Conservation (phyloP, 2,797 vertebrate species). For the Vespertilio murinus region DNA sequence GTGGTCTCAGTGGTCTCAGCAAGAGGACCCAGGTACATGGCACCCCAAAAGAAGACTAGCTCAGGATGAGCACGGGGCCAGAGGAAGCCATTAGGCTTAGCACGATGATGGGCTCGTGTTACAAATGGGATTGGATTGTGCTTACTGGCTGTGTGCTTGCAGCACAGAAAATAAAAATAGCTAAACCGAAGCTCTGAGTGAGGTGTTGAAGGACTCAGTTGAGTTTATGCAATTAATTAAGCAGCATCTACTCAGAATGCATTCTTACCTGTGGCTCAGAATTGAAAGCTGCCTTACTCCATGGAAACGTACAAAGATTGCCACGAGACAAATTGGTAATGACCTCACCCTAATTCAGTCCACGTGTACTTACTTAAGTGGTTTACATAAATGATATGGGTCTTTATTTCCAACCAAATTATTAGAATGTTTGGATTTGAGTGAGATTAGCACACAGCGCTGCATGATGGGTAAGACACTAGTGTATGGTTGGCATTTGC, state of each 20-base stretch:
- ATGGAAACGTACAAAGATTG: not conserved
- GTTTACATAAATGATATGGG: not conserved
- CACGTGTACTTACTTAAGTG: not conserved
- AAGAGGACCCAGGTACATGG: not conserved
- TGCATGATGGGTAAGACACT: not conserved
- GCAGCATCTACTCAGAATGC: not conserved
- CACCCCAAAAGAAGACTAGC: no score
- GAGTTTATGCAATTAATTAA: not conserved
- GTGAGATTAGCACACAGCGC: not conserved
- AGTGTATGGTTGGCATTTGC: not conserved
- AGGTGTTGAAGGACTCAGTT: not conserved
- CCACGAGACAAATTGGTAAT: conserved; percentile 22
- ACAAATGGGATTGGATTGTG: not conserved
- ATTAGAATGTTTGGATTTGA: not conserved
- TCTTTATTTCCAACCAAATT: not conserved
- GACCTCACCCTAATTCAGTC: conserved; percentile 34
- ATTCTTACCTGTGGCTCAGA: not conserved
- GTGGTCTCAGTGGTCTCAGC: not conserved
- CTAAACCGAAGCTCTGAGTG: not conserved
- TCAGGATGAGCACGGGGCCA: not conserved
- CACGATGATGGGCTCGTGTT: rapidly evolving
- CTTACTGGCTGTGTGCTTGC: not conserved
- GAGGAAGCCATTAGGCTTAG: not conserved
- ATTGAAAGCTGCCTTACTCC: not conserved
- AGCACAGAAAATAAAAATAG: not conserved